Evolutionary conservation across 2,797 vertebrate species (phyloP).

Genomic region (Melopsittacus undulatus): DNA sequence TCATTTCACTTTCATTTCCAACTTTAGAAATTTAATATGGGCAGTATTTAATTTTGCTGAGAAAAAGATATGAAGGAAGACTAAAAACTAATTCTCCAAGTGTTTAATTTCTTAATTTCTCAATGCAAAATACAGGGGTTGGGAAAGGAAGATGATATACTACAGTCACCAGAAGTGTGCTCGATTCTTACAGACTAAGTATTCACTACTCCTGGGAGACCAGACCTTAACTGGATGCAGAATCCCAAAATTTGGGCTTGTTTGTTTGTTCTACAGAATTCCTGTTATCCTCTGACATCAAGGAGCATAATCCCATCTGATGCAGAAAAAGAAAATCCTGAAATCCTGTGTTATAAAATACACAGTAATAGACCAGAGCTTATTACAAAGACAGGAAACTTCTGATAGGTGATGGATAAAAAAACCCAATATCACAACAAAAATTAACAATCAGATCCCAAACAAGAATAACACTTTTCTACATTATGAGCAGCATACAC

Average conservation of each 20-base stretch:
- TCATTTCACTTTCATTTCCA: background rate
- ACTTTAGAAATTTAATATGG: background rate
- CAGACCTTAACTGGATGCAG: background rate
- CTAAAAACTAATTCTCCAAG: background rate
- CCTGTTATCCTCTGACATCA: background rate
- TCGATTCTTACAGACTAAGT: background rate
- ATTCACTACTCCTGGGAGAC: background rate
- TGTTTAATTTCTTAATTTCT: background rate
- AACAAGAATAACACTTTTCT: background rate
- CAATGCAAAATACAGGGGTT: background rate
- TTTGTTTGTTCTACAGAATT: background rate
- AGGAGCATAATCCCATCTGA: background rate
- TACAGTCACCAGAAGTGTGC: background rate
- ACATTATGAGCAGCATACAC: background rate
- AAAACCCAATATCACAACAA: background rate
- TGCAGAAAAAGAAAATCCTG: background rate
- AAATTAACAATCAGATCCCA: background rate
- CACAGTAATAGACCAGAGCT: background rate
- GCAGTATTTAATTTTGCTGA: background rate
- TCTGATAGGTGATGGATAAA: background rate
- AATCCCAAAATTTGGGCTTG: background rate
- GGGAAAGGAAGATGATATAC: background rate
- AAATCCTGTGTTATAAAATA: background rate
- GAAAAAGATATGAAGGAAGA: background rate
- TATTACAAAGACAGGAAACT: background rate